These are phyloP conservation scores for Phasia obesa DNA, from an alignment of 2,888 invertebrate genomes.

Conservation along the genomic window DNA sequence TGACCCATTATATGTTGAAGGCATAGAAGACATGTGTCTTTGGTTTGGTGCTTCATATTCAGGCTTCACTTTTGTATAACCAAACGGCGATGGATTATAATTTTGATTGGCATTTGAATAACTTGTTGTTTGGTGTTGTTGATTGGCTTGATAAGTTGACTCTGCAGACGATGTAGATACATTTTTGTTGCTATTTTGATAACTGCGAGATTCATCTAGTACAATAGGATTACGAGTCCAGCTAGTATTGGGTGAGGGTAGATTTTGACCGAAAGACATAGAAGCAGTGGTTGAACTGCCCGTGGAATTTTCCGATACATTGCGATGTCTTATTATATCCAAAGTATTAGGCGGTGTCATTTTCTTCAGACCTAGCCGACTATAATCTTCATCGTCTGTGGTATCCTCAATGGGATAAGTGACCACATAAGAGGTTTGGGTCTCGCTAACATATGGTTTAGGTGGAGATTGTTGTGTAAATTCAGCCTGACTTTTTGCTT, in stretches of 20 bases:
- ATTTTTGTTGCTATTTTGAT: conserved; percentile 4
- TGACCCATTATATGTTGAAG: conserved; percentile 2
- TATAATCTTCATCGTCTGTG: conserved; percentile 73
- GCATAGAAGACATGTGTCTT: conserved; percentile 19
- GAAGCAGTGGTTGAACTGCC: conserved; percentile 73
- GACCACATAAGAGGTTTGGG: conserved; percentile 76
- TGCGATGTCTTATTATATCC: conserved; percentile 72
- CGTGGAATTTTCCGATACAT: conserved; percentile 76
- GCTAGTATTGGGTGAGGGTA: conserved; percentile 74
- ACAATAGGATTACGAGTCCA: conserved; percentile 79
- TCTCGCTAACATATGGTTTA: conserved; percentile 74
- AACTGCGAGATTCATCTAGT: conserved; percentile 36
- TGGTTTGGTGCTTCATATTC: conserved; percentile 21
- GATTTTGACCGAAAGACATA: conserved; percentile 72
- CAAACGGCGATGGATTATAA: background rate
- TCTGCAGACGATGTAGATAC: background rate
- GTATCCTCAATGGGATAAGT: conserved; percentile 78
- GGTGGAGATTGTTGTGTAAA: conserved; percentile 31
- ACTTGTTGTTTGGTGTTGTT: conserved; percentile 19
- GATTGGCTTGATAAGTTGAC: conserved; percentile 7
- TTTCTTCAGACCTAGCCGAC: conserved; percentile 5
- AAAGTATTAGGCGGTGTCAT: conserved; percentile 50
- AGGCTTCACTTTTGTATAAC: conserved; percentile 4
- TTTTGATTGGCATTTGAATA: conserved; percentile 17
- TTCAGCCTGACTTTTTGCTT: conserved; percentile 31